A percentile compares a stretch with the other conserved stretches of the same genome.
These are phyloP conservation scores for Tinea semifulvella DNA, from an alignment of 2,888 invertebrate genomes.

Conservation along the genomic window DNA sequence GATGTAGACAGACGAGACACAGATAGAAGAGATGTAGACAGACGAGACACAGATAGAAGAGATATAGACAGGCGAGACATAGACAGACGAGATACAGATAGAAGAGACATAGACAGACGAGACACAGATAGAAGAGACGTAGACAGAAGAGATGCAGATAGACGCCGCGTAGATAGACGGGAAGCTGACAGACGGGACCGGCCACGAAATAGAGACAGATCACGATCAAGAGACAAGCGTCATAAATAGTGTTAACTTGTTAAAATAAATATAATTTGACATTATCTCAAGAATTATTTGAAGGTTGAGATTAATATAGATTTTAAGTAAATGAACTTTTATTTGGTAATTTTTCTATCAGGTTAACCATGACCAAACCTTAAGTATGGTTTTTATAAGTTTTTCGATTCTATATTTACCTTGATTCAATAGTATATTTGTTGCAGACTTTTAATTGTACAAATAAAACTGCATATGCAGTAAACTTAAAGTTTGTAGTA, in stretches of 20 bases:
- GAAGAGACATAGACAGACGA: slow-evolving; percentile 40
- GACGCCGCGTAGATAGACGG: slow-evolving; percentile 28
- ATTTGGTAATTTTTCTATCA: too few species aligned
- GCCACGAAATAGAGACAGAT: slow-evolving; percentile 31
- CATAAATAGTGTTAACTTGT: slow-evolving; percentile 44
- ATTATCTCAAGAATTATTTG: background rate
- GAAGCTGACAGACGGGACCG: slow-evolving; percentile 27
- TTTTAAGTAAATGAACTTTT: too few species aligned
- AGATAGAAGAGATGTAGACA: background rate
- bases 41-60: too few species aligned
- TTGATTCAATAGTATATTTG: too few species aligned
- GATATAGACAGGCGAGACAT: slow-evolving; percentile 28
- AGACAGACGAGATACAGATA: slow-evolving; percentile 27
- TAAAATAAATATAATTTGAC: too few species aligned
- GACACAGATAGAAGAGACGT: slow-evolving; percentile 27
- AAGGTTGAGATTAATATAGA: slow-evolving; percentile 4
- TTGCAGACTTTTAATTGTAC: too few species aligned
- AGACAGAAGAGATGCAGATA: slow-evolving; percentile 42
- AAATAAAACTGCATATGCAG: too few species aligned
- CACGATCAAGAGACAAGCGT: slow-evolving; percentile 50
- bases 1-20: too few species aligned
- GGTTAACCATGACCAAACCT: too few species aligned
- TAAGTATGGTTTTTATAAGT: too few species aligned
- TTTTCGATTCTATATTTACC: too few species aligned
- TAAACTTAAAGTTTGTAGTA: too few species aligned